phyloP scores from a whole-genome alignment of 2,113 vertebrate species.

The Oceanites oceanicus region DNA sequence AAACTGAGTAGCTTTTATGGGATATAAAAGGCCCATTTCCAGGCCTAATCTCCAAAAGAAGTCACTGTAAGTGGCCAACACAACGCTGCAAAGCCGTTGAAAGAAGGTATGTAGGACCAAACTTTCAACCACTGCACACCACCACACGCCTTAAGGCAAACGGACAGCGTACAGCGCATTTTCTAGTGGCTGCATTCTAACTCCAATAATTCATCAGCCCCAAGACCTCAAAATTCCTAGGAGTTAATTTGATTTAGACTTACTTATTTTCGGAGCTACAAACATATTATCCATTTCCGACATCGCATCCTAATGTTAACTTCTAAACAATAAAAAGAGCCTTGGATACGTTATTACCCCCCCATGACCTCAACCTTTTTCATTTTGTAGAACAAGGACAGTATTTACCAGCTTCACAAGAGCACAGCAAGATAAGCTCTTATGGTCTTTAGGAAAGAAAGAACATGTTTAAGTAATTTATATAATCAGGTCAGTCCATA shows the following conservation, averaged over 20 bases:
- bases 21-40: neutral
- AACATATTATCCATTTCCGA: neutral
- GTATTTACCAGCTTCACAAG: neutral
- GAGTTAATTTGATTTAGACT: neutral
- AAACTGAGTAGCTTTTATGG: neutral
- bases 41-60: neutral
- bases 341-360: neutral
- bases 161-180: rapidly evolving
- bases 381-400: neutral
- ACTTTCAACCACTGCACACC: neutral
- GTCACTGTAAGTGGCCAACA: neutral
- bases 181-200: neutral
- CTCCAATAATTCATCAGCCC: neutral
- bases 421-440: neutral
- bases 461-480: neutral
- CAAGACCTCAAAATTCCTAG: neutral
- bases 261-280: neutral
- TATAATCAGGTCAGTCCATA: neutral
- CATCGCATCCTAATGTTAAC: neutral
- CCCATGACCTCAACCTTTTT: neutral
- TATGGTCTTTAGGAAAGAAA: neutral
- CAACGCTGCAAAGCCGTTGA: neutral
- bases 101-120: neutral
- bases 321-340: neutral
- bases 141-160: neutral